Evolutionary conservation across 2,888 invertebrate genomes (phyloP).

Genomic region (Stramonita haemastoma): DNA sequence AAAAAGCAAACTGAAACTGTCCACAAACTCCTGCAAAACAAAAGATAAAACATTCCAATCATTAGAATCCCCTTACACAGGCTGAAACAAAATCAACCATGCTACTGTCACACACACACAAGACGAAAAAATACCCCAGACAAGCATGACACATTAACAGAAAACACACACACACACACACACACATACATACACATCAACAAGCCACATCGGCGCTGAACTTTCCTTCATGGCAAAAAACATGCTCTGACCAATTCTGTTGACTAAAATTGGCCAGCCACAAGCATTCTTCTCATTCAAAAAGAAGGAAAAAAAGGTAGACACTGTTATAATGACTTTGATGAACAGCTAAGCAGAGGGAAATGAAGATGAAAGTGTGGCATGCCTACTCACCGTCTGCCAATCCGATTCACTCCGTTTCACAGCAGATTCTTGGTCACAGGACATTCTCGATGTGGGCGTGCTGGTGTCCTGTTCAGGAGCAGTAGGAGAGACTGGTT

Average conservation of each 20-base stretch:
- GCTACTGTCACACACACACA: neutral
- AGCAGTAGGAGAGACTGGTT: too few relatives aligned
- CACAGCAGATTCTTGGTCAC: slow-evolving; percentile 44
- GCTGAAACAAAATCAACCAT: neutral
- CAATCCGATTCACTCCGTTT: slow-evolving; percentile 79
- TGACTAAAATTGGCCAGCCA: neutral
- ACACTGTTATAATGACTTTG: neutral
- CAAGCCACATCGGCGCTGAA: neutral
- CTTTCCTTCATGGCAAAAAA: too few relatives aligned
- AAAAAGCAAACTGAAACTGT: too few relatives aligned
- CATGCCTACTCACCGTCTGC: slow-evolving; percentile 75
- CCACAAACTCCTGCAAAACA: too few relatives aligned
- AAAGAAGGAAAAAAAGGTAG: neutral
- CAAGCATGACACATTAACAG: too few relatives aligned
- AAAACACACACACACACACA: neutral
- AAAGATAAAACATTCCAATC: too few relatives aligned
- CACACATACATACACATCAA: neutral
- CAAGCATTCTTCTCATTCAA: neutral
- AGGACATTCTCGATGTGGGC: slow-evolving; percentile 9
- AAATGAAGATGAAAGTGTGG: neutral
- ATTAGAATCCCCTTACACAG: too few relatives aligned
- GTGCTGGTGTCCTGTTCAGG: slow-evolving; percentile 14
- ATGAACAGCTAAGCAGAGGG: neutral
- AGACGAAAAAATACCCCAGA: too few relatives aligned
- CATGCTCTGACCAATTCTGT: neutral